Evolutionary conservation across 2,113 vertebrate species (phyloP).

Genomic region (Miniopterus natalensis): DNA sequence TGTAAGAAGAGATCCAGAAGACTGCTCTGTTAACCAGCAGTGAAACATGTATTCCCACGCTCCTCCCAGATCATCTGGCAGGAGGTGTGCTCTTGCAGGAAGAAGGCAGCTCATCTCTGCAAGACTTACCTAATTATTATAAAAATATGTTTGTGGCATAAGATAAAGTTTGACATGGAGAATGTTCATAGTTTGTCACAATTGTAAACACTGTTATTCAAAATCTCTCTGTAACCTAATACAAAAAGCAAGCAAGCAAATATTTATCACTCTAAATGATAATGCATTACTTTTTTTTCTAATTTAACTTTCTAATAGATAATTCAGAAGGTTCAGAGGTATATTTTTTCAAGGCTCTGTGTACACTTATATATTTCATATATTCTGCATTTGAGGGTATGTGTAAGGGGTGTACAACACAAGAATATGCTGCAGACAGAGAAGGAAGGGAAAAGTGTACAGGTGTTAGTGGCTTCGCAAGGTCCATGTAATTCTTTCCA

Average conservation of each 20-base stretch:
- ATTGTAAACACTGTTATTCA: background rate
- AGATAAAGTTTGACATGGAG: background rate
- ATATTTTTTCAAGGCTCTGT: background rate
- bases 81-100: background rate
- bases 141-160: background rate
- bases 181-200: background rate
- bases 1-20: slow-evolving; percentile 69
- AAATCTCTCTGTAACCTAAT: background rate
- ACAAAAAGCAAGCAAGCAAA: background rate
- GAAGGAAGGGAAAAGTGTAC: background rate
- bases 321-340: background rate
- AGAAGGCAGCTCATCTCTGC: fast-evolving
- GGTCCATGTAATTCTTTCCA: background rate
- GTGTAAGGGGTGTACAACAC: background rate
- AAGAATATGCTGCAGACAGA: background rate
- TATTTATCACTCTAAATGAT: background rate
- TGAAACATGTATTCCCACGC: background rate
- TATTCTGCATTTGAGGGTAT: background rate
- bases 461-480: background rate
- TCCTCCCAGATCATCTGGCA: background rate
- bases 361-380: background rate
- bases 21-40: background rate
- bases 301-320: background rate
- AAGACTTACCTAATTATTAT: background rate
- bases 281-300: background rate